Evolutionary conservation across 2,797 vertebrate species (phyloP).

Genomic region (Channa striata): DNA sequence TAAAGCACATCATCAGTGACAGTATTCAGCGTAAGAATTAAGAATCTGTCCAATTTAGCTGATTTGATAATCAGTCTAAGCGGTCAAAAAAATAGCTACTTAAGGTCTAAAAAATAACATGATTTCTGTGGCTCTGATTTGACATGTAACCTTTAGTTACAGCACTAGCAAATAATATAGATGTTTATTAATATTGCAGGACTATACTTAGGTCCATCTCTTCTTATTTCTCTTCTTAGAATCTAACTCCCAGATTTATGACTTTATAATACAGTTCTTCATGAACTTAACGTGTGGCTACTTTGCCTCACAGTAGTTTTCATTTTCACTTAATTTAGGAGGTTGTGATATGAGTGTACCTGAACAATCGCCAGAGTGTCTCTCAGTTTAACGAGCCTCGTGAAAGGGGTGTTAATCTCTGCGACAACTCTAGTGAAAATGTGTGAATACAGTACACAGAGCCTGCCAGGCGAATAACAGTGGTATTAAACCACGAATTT

Average conservation of each 20-base stretch:
- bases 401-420: constrained; percentile 82
- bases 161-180: too few species aligned
- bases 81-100: neutral
- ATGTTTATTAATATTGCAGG: constrained; percentile 12
- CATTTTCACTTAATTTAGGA: constrained; percentile 78
- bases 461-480: constrained; percentile 21
- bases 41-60: neutral
- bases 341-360: constrained; percentile 84
- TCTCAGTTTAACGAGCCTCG: constrained; percentile 86
- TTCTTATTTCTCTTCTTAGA: constrained; percentile 36
- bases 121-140: neutral
- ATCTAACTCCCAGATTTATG: constrained; percentile 58
- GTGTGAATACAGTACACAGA: constrained; percentile 76
- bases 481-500: constrained; percentile 25
- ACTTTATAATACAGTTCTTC: constrained; percentile 57
- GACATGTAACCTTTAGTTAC: constrained; percentile 2
- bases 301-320: constrained; percentile 67
- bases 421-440: constrained; percentile 83
- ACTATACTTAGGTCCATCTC: constrained; percentile 30
- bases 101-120: constrained; percentile 13
- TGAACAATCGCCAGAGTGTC: constrained; percentile 85
- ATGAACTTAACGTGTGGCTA: constrained; percentile 67
- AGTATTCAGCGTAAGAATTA: neutral
- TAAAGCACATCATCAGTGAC: neutral
- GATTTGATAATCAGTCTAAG: constrained; percentile 3